Evolutionary conservation across 2,797 vertebrate genomes (phyloP), one percentile per base, ranked within the genome.

Genomic region (Chelon auratus): DNA sequence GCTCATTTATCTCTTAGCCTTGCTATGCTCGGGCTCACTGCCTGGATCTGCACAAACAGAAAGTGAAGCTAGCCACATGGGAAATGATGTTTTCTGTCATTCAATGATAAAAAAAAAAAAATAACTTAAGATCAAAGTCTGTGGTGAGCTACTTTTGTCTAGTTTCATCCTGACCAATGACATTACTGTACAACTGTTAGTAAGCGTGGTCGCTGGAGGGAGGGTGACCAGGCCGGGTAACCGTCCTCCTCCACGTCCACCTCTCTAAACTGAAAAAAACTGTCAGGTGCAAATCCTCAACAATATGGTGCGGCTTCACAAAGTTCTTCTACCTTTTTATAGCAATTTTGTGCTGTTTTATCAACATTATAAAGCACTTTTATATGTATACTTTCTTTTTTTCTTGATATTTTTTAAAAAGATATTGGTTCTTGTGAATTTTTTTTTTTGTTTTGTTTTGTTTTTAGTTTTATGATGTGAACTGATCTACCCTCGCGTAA

Each of bases 281-380:
- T 88, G 90, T 94, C 93, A 94, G 94, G 94, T 94, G 93, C 93
- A 94, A 93, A 91, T 91, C 88, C 90, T 91, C 88, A 93, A 91
- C 82, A 91, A 91, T 80, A 94, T 91, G 93, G 94, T 95, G 94
- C 94, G 89, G 93, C 93, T 95, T 94, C 92, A 93, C 93, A 92
- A 92, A 88, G 93, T 93, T 94, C 92, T 93, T 95, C 93, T 94
- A 94, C 94, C 91, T 94, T 94, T 95, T 95, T 93, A 94, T 95
- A 94, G 92, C 91, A 87, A 93, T 91, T 94, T 93, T 94, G 92
- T 94, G 93, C 92, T 94, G 91, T 93, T 94, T 92, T 94, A 94
- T 93, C 92, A 94, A 94, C 93, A 92, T 93, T 93, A 93, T 93
- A 90, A 91, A 93, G 94, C 94, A 94, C 93, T 95, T 95, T 95